phyloP scores from a whole-genome alignment of 2,113 vertebrate genomes.

The Nestor notabilis region DNA sequence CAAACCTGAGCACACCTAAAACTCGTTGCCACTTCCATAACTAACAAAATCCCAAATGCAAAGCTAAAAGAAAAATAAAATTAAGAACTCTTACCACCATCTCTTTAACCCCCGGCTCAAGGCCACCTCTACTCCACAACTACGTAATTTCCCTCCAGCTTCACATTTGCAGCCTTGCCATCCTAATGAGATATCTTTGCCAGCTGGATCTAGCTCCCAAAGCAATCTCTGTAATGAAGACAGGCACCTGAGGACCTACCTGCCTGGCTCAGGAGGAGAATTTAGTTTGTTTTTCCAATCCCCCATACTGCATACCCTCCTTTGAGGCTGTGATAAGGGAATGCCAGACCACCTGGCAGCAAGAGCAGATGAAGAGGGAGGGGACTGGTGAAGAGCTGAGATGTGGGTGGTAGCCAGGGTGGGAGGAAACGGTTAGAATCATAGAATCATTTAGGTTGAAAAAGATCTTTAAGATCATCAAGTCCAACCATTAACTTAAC shows the following conservation, averaged over 20 bases:
- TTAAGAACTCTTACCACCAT: background rate
- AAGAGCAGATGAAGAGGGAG: slow-evolving; percentile 20
- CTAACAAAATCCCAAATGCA: background rate
- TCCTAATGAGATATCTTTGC: slow-evolving; percentile 19
- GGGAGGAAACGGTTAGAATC: background rate
- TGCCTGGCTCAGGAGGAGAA: slow-evolving; percentile 23
- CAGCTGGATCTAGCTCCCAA: slow-evolving; percentile 40
- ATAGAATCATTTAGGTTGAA: background rate
- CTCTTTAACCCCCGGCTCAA: background rate
- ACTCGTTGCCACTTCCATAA: background rate
- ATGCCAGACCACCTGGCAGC: slow-evolving; percentile 33
- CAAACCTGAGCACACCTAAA: background rate
- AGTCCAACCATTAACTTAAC: background rate
- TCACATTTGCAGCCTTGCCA: slow-evolving; percentile 25
- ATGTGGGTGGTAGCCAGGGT: background rate
- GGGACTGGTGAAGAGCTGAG: background rate
- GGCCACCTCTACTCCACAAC: background rate
- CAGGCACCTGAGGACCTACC: slow-evolving; percentile 49
- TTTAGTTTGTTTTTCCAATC: slow-evolving; percentile 19
- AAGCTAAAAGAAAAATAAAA: background rate
- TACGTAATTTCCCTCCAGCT: background rate
- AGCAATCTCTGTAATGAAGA: slow-evolving; percentile 40
- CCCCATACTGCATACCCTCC: background rate
- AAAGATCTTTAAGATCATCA: background rate
- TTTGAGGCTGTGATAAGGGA: slow-evolving; percentile 13